These are phyloP conservation scores for Tortrix viridana DNA, from an alignment of 2,888 invertebrate species.

Conservation along the genomic window DNA sequence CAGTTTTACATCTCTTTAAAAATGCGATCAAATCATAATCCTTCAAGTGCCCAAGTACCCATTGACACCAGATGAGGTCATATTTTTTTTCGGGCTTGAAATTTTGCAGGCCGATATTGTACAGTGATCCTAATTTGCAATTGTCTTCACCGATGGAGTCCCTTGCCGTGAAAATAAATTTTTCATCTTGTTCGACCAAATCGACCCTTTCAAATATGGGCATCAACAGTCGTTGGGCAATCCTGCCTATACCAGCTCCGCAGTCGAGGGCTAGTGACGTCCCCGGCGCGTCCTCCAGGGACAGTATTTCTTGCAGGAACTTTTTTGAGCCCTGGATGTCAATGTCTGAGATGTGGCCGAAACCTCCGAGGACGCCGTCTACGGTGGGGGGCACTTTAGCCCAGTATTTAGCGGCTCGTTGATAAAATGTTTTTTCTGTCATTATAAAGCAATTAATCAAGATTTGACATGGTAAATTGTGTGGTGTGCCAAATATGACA, in stretches of 20 bases:
- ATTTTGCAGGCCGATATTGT: slow-evolving; percentile 90
- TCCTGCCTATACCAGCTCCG: slow-evolving; percentile 98
- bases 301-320: slow-evolving; percentile 86
- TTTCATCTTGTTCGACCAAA: slow-evolving; percentile 94
- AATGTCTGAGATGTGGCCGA: slow-evolving; percentile 91
- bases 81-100: slow-evolving; percentile 92
- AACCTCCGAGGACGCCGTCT: slow-evolving; percentile 97
- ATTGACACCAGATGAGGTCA: slow-evolving; percentile 98
- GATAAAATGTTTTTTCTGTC: slow-evolving; percentile 81
- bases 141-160: slow-evolving; percentile 57
- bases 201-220: slow-evolving; percentile 93
- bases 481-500: slow-evolving; percentile 27
- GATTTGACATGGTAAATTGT: slow-evolving; percentile 22
- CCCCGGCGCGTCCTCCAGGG: slow-evolving; percentile 78
- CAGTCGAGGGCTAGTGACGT: slow-evolving; percentile 93
- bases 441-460: slow-evolving; percentile 43
- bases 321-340: slow-evolving; percentile 94
- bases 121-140: slow-evolving; percentile 86
- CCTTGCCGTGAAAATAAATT: slow-evolving; percentile 91
- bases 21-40: slow-evolving; percentile 92
- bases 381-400: slow-evolving; percentile 92
- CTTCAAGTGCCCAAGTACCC: slow-evolving; percentile 95
- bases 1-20: slow-evolving; percentile 85
- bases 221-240: slow-evolving; percentile 92
- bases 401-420: slow-evolving; percentile 93